Evolutionary conservation across 2,113 vertebrate genomes (phyloP).

Genomic region (Dicentrarchus labrax): DNA sequence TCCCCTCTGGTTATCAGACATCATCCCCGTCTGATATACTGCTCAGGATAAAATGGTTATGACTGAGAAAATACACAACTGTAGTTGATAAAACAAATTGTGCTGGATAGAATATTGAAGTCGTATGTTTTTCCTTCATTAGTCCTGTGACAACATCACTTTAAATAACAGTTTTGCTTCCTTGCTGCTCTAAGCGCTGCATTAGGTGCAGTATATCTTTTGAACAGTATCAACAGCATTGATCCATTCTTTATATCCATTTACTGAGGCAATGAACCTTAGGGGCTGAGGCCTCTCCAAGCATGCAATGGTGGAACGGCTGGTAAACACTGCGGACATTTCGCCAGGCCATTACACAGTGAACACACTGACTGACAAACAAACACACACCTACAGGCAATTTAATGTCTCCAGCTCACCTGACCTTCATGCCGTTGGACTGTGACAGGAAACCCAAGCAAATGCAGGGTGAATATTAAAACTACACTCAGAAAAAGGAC

Average conservation of each 20-base stretch:
- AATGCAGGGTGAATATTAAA: background rate
- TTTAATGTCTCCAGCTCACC: constrained; percentile 5
- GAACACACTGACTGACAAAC: constrained; percentile 20
- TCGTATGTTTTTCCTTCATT: background rate
- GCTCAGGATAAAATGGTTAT: constrained; percentile 23
- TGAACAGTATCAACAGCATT: background rate
- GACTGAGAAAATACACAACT: constrained; percentile 19
- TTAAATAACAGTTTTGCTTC: background rate
- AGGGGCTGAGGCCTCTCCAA: background rate
- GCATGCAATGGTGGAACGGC: background rate
- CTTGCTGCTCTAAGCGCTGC: background rate
- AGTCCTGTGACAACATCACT: background rate
- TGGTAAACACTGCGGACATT: constrained; percentile 13
- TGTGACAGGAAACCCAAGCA: constrained; percentile 28
- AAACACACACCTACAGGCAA: constrained; percentile 29
- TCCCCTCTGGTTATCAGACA: constrained; percentile 37
- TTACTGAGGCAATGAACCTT: background rate
- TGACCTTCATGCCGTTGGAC: background rate
- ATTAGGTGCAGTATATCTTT: background rate
- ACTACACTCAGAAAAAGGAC: background rate
- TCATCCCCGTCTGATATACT: constrained; percentile 11
- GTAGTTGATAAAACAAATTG: constrained; percentile 14
- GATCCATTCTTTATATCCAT: background rate
- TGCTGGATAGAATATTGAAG: background rate
- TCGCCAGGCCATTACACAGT: constrained; percentile 20